Conservation (phyloP, 2,888 invertebrate genomes). For the Callosobruchus maculatus region DNA sequence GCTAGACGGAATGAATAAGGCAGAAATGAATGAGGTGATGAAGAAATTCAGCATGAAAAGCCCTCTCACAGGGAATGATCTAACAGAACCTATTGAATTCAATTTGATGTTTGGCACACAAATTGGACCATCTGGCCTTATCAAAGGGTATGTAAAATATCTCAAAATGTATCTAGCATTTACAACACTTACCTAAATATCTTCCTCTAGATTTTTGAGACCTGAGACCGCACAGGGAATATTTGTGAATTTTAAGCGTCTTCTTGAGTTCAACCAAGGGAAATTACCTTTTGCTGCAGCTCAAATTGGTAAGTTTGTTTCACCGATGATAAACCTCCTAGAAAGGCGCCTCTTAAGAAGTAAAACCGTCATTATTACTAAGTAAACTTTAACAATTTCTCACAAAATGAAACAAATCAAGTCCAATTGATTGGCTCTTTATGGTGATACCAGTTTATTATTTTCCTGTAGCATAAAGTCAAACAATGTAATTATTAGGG, state of each 20-base stretch:
- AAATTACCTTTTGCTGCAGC: conserved; percentile 96
- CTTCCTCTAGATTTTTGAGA: conserved; percentile 67
- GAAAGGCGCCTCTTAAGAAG: too few relatives aligned
- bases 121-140: conserved; percentile 93
- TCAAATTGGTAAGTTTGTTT: conserved; percentile 76
- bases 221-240: conserved; percentile 99
- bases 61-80: conserved; percentile 90
- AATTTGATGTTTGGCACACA: conserved; percentile 99
- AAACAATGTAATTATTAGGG: too few relatives aligned
- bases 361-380: too few relatives aligned
- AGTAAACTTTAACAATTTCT: too few relatives aligned
- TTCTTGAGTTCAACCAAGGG: conserved; percentile 96
- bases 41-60: conserved; percentile 89
- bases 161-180: background rate
- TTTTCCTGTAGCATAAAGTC: too few relatives aligned
- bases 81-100: conserved; percentile 95
- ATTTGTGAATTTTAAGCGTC: conserved; percentile 97
- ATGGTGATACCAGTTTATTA: too few relatives aligned
- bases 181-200: background rate
- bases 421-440: too few relatives aligned
- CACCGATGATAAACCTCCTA: background rate
- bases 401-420: too few relatives aligned
- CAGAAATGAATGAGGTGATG: conserved; percentile 84
- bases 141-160: conserved; percentile 66
- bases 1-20: conserved; percentile 88